Conservation (phyloP, 2,888 invertebrate species). For the Nemapogon koenigi region DNA sequence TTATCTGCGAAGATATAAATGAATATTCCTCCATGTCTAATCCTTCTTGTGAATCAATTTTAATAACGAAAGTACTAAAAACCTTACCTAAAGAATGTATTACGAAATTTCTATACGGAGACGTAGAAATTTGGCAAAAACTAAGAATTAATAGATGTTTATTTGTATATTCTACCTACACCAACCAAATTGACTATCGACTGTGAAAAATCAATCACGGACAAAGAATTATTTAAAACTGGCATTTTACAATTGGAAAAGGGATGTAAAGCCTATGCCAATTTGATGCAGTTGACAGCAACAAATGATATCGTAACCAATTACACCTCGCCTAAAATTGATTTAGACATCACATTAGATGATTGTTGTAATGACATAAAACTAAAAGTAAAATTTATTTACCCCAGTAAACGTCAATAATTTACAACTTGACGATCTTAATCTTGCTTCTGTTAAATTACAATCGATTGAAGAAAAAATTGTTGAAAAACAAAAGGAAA, state of each 20-base stretch:
- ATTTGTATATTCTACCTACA: background rate
- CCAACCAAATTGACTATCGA: background rate
- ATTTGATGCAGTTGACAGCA: conserved; percentile 8
- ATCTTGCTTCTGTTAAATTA: conserved; percentile 12
- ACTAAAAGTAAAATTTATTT: background rate
- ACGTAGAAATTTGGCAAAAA: conserved; percentile 2
- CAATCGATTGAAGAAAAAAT: conserved; percentile 11
- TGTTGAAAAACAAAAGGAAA: conserved; percentile 10
- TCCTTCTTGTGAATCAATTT: no score
- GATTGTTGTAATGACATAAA: conserved; percentile 11
- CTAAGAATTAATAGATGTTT: no score
- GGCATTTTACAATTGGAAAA: conserved; percentile 10
- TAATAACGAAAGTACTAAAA: conserved; percentile 7
- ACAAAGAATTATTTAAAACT: background rate
- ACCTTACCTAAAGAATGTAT: conserved; percentile 1
- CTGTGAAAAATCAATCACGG: background rate
- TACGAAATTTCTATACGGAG: conserved; percentile 9
- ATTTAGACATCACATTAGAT: conserved; percentile 10
- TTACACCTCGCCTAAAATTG: conserved; percentile 8
- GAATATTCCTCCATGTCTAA: conserved; percentile 11
- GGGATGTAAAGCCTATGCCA: conserved; percentile 10
- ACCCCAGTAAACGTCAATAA: background rate
- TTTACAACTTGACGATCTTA: conserved; percentile 11
- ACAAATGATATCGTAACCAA: conserved; percentile 9
- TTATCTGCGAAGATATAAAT: conserved; percentile 10